A percentile compares a stretch with the other conserved stretches of the same genome.
Conservation (phyloP, 2,797 vertebrate genomes). For the Rhincodon typus region DNA sequence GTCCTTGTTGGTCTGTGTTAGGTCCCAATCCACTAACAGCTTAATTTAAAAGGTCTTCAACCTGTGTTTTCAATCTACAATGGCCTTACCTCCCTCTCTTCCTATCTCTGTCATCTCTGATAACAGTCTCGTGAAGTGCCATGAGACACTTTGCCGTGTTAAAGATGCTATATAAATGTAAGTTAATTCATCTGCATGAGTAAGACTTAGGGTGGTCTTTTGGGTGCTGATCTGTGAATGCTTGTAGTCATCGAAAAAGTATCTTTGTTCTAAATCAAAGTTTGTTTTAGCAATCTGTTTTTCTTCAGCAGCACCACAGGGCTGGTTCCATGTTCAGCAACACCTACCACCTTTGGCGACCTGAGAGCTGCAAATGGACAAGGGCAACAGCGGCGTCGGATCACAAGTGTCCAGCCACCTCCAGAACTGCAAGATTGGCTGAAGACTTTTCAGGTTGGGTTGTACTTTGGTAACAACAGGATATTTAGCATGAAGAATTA, state of each 20-base stretch:
- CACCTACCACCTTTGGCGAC: constrained; percentile 95
- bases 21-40: background rate
- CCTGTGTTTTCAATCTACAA: background rate
- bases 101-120: background rate
- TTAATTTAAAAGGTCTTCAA: background rate
- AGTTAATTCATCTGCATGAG: background rate
- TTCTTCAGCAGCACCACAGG: constrained; percentile 71
- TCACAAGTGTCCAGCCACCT: constrained; percentile 92
- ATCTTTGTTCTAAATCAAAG: background rate
- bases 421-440: constrained; percentile 98
- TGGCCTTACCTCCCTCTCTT: background rate
- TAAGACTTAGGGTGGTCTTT: background rate
- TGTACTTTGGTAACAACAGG: background rate
- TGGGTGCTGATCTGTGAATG: background rate
- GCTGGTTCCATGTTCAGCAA: constrained; percentile 89
- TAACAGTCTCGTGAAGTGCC: background rate
- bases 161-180: background rate
- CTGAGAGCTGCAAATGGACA: constrained; percentile 92
- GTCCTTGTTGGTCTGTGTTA: background rate
- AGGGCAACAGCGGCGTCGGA: constrained; percentile 87
- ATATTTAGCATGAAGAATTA: background rate
- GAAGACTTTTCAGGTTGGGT: constrained; percentile 93
- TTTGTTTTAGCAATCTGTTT: constrained; percentile 4
- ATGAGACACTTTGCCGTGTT: background rate
- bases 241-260: background rate